Evolutionary conservation across 2,888 invertebrate species (phyloP), one percentile per base, ranked within the genome.

Genomic region (Neoscelio sp.): DNA sequence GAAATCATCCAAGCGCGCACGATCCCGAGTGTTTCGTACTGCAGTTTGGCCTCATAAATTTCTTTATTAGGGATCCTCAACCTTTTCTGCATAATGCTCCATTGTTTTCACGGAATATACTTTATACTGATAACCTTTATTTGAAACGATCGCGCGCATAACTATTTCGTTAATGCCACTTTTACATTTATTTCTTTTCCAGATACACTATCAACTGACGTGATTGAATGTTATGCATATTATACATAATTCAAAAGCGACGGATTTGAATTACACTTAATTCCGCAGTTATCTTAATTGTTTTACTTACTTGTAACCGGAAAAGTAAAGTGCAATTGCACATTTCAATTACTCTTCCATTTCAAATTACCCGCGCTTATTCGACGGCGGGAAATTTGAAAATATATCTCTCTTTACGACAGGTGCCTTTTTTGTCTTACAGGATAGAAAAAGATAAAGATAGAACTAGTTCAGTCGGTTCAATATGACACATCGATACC

Each of bases 41-140:
- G 42, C 12, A 28, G 60, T 60, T 48, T 15, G 10, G 28, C 48
- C 4, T 48, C 64, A 64, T 64, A 52, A 50, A 68, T 56, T 68
- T 68, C 38, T 68, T 28, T 48, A 68, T 68, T 68, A 68, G 18
- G n/a, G 26, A 35, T 42, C 28, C 18, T 38, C 42, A 38, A 33
- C 18, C 52, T 56, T 52, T 15, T 5, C 56, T 13, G 28, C 35
- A 8, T 13, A 17, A 8, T 30, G 12, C 26, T 13, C n/a, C 10
- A 35, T 46, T 56, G 38, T 54, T 68, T 58, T n/a, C n/a, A n/a
- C 12, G 17, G 18, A n/a, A 17, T 46, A 60, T 23, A 46, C 33
- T 46, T 56, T 42, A 17, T 4, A 42, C 58, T 7, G 58, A 42
- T 23, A 33, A 64, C 40, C 50, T 52, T 52, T 52, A 40, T 28